A percentile compares a stretch with the other conserved stretches of the same genome.
phyloP scores from a whole-genome alignment of 2,888 invertebrate species.

The Limnephilus marmoratus region DNA sequence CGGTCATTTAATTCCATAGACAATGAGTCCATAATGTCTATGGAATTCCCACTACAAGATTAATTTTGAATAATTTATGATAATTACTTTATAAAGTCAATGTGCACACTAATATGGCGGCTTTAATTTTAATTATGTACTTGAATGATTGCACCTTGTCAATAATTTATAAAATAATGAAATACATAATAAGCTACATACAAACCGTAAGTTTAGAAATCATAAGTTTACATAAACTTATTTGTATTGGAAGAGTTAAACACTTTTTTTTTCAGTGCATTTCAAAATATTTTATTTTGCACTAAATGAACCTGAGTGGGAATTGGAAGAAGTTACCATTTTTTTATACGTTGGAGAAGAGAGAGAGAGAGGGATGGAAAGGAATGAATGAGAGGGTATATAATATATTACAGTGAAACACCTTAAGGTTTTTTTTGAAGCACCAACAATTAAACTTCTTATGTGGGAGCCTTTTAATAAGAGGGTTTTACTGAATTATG shows the following conservation, averaged over 20 bases:
- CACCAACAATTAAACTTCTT: not conserved
- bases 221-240: not conserved
- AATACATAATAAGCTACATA: not conserved
- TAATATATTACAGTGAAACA: not conserved
- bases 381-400: not conserved
- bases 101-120: slow-evolving; percentile 5
- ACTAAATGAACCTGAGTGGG: not conserved
- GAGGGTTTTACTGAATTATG: not conserved
- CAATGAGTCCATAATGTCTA: slow-evolving; percentile 64
- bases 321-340: not conserved
- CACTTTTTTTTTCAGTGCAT: not conserved
- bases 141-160: not conserved
- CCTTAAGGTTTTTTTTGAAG: not conserved
- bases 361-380: not conserved
- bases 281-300: not conserved
- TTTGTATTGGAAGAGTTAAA: not conserved
- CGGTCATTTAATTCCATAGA: slow-evolving; percentile 65
- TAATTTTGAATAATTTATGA: slow-evolving; percentile 26
- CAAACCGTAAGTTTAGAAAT: not conserved
- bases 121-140: slow-evolving; percentile 34
- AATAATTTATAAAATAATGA: slow-evolving; percentile 18
- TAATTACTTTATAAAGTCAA: not conserved
- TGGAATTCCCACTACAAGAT: slow-evolving; percentile 64
- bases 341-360: not conserved
- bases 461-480: not conserved